Base-by-base conservation (phyloP, 2,797 vertebrate species). In the Sitta carolinensis region DNA sequence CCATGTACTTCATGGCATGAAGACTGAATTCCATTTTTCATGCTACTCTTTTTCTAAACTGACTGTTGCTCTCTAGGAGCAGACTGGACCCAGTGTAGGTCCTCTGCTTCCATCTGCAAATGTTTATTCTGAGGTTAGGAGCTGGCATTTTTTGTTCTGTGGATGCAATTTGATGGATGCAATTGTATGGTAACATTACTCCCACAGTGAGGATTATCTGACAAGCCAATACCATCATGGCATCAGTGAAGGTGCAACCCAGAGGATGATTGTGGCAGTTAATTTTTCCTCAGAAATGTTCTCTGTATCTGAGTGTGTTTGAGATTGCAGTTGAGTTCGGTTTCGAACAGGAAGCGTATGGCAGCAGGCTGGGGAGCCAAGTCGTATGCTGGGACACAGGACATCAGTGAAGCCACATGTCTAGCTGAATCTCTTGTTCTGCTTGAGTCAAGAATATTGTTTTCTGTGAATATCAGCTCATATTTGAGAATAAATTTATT, bases 401-500 rank as follows among this genome's bases (percentile, higher is more conserved):
- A 51, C n/a, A 50, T 25, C 9, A 27, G 34, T 67, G 48, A 75
- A 55, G 23, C 29, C 2, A 1, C 48, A 43, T 5, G 3, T 72
- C 54, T 42, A 83, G 55, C 10, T 83, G 40, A 51, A 55, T 70
- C 16, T 40, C 57, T 83, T 75, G 40, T 87, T 89, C 36, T 81
- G 43, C 62, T 69, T 78, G 58, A 84, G 30, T 32, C 5, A 2
- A 89, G 43, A 88, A 36, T 70, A 50, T 73, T 93, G 16, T 66
- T 88, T 91, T 94, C 67, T 70, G 11, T 57, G 57, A 64, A 47
- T 61, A 76, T 89, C 92, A 69, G 40, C 62, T 93, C 36, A 38
- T 80, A 58, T 58, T 85, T 80, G 43, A 80, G 70, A 93, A 85
- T 68, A 78, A 58, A 59, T 94, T 81, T 81, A 55, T 89, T 93